Evolutionary conservation across 2,888 invertebrate genomes (phyloP).

Genomic region (Brassicogethes aeneus): DNA sequence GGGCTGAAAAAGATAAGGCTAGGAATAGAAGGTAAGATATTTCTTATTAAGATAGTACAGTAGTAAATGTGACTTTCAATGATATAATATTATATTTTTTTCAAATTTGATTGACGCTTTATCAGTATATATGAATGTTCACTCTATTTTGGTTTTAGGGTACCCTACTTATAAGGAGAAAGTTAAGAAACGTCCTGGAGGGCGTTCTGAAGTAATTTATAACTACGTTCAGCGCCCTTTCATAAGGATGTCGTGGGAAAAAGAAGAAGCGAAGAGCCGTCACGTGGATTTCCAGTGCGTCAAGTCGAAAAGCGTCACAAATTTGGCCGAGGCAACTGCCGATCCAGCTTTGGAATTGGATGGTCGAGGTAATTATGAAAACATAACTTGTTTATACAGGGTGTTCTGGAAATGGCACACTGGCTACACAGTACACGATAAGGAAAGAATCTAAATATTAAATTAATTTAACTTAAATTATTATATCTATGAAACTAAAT

Average conservation of each 20-base stretch:
- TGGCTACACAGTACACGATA: too few species aligned
- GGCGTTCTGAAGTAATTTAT: conserved; percentile 95
- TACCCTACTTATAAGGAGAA: conserved; percentile 99
- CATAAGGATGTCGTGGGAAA: conserved; percentile 99
- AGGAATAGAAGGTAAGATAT: conserved; percentile 81
- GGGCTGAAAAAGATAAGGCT: conserved; percentile 97
- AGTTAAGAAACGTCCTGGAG: conserved; percentile 89
- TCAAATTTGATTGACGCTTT: too few species aligned
- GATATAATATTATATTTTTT: too few species aligned
- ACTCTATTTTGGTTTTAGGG: conserved; percentile 38
- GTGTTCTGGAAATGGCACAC: too few species aligned
- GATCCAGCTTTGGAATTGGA: conserved; percentile 70
- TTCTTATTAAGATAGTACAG: too few species aligned
- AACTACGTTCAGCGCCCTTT: conserved; percentile 99
- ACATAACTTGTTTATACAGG: too few species aligned
- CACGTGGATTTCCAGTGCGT: conserved; percentile 99
- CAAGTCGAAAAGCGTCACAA: conserved; percentile 95
- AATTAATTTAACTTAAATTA: too few species aligned
- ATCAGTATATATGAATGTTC: not conserved
- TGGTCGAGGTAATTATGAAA: conserved; percentile 51
- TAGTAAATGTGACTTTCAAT: too few species aligned
- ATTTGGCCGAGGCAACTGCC: conserved; percentile 90
- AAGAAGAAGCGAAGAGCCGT: conserved; percentile 96
- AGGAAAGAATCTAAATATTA: too few species aligned
- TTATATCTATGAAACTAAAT: too few species aligned